Evolutionary conservation across 1,140 invertebrate genomes (phyloP).

Genomic region (Episyrphus balteatus): DNA sequence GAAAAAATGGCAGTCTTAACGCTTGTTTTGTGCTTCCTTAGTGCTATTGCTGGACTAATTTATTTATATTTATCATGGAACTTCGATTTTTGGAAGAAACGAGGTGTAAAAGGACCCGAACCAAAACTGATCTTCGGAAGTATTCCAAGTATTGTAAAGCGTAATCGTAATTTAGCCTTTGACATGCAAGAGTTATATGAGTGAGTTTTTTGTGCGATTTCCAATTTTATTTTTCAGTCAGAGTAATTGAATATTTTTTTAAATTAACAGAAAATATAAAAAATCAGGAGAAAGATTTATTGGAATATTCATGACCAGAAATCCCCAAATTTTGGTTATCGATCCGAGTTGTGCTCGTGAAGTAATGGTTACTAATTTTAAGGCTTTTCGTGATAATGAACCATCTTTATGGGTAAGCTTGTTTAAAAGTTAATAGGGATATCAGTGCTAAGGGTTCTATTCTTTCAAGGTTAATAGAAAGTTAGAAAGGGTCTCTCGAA

Average conservation of each 20-base stretch:
- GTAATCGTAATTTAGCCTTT: slow-evolving; percentile 18
- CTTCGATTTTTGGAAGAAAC: slow-evolving; percentile 29
- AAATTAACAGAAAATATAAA: slow-evolving; percentile 24
- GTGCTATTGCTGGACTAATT: slow-evolving; percentile 14
- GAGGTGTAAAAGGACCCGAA: slow-evolving; percentile 27
- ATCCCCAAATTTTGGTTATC: slow-evolving; percentile 39
- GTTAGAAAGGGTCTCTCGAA: slow-evolving; percentile 33
- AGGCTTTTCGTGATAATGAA: slow-evolving; percentile 31
- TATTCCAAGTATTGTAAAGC: slow-evolving; percentile 36
- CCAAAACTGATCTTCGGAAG: slow-evolving; percentile 29
- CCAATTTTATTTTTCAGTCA: no score
- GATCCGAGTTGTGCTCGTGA: slow-evolving; percentile 42
- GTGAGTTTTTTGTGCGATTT: slow-evolving; percentile 9
- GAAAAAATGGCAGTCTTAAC: no score
- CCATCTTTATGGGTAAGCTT: slow-evolving; percentile 13
- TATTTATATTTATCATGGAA: slow-evolving; percentile 35
- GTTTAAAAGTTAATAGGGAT: neutral
- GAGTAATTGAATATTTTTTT: neutral
- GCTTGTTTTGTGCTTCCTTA: no score
- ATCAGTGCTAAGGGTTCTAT: neutral
- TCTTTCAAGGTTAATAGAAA: slow-evolving; percentile 19
- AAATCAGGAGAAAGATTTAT: slow-evolving; percentile 18
- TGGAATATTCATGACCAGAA: slow-evolving; percentile 37
- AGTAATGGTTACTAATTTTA: slow-evolving; percentile 41
- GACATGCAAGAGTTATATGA: slow-evolving; percentile 24